A percentile compares a stretch with the other conserved stretches of the same genome.
phyloP scores from a whole-genome alignment of 2,113 vertebrate species.

The Ondatra zibethicus region DNA sequence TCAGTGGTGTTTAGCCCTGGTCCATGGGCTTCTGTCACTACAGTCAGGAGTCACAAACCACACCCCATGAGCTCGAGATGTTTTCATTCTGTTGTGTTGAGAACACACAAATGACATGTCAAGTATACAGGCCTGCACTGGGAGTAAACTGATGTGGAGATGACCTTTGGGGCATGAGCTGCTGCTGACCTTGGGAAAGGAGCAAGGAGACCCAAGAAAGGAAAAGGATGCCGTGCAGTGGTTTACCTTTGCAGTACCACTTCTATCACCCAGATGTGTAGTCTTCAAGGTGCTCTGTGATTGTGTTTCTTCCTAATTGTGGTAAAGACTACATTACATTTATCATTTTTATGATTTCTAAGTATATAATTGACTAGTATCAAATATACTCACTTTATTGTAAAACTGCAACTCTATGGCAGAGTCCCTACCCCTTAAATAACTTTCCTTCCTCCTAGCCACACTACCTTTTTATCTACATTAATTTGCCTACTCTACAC shows the following conservation, averaged over 20 bases:
- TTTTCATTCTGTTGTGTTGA: background rate
- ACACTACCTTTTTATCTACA: background rate
- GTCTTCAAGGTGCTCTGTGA: background rate
- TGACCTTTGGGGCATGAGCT: background rate
- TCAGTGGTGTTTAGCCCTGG: background rate
- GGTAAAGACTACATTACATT: background rate
- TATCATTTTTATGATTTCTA: background rate
- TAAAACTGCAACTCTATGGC: background rate
- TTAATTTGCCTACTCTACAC: background rate
- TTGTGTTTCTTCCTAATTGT: background rate
- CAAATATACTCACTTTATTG: background rate
- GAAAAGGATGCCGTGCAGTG: background rate
- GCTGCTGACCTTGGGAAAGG: background rate
- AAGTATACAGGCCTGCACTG: background rate
- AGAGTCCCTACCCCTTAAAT: background rate
- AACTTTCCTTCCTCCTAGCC: background rate
- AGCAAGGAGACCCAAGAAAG: background rate
- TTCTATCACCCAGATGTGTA: background rate
- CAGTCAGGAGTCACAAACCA: background rate
- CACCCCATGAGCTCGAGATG: background rate
- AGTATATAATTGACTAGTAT: background rate
- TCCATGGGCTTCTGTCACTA: background rate
- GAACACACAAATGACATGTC: background rate
- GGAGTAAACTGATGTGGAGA: background rate
- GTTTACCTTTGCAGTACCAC: background rate